These are phyloP conservation scores for Oscheius sp. DNA, from an alignment of 1,140 invertebrate species.

Conservation along the genomic window DNA sequence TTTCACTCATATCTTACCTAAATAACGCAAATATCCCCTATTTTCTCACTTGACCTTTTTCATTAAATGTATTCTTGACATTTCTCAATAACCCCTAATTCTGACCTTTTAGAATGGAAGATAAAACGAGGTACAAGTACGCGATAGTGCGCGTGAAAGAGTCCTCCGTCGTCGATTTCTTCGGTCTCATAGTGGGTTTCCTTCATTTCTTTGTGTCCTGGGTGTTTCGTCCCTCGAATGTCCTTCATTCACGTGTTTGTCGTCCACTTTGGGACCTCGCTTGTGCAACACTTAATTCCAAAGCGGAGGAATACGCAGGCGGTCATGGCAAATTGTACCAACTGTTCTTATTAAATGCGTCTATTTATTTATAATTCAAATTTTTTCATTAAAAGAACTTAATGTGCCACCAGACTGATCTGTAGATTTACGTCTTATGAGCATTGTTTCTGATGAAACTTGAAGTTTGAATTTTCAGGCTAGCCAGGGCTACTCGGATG, in stretches of 20 bases:
- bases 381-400: background rate
- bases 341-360: background rate
- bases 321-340: background rate
- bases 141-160: conserved; percentile 22
- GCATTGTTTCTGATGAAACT: background rate
- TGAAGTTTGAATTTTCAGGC: conserved; percentile 15
- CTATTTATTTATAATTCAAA: background rate
- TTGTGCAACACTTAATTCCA: background rate
- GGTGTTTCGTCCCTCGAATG: background rate
- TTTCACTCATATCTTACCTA: too few relatives aligned
- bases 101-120: too few relatives aligned
- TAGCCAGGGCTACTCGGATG: conserved; percentile 20
- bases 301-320: background rate
- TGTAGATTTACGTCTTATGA: background rate
- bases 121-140: conserved; percentile 21
- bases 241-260: background rate
- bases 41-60: too few relatives aligned
- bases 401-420: background rate
- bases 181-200: conserved; percentile 23
- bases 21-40: too few relatives aligned
- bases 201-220: background rate
- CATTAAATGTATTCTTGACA: too few relatives aligned
- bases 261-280: background rate
- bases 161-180: conserved; percentile 19
- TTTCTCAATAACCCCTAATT: too few relatives aligned